Percentiles rank a stretch among this genome's conserved stretches.
Conservation (phyloP, 2,888 invertebrate species). For the Protodeltote pygarga region DNA sequence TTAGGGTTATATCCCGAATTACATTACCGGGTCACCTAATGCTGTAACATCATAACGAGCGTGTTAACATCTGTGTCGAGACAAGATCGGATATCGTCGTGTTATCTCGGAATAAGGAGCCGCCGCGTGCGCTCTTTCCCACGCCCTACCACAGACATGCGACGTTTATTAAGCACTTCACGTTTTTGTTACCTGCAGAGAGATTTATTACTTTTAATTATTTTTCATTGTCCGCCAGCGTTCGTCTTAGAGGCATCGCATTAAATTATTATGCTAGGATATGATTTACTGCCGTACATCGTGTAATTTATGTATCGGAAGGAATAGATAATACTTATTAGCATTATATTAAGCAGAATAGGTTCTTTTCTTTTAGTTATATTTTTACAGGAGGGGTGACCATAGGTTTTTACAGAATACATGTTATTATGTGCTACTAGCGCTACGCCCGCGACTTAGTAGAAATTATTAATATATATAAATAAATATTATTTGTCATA, state of each 20-base stretch:
- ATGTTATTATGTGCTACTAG: too few species aligned
- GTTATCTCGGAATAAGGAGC: conserved; percentile 56
- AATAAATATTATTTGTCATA: too few species aligned
- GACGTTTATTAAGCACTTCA: conserved; percentile 85
- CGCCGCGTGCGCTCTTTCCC: conserved; percentile 70
- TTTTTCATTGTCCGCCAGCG: conserved; percentile 82
- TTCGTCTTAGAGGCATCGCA: conserved; percentile 73
- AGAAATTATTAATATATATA: too few species aligned
- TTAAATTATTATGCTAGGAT: conserved; percentile 79
- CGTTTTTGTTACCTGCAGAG: conserved; percentile 84
- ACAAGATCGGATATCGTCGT: conserved; percentile 42
- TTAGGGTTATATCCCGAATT: conserved; percentile 15
- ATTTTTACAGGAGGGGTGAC: too few species aligned
- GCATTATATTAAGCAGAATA: conserved; percentile 13
- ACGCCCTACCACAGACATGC: conserved; percentile 79
- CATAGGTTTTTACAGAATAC: too few species aligned
- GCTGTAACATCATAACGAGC: conserved; percentile 23
- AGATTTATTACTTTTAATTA: conserved; percentile 87
- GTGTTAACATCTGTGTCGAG: conserved; percentile 31
- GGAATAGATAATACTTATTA: conserved; percentile 28
- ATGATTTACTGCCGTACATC: conserved; percentile 70
- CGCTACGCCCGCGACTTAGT: too few species aligned
- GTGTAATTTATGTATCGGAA: conserved; percentile 62
- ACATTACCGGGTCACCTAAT: conserved; percentile 14
- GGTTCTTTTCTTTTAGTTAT: too few species aligned